phyloP scores from a whole-genome alignment of 2,888 invertebrate species.

The Chymomyza procnemis region DNA sequence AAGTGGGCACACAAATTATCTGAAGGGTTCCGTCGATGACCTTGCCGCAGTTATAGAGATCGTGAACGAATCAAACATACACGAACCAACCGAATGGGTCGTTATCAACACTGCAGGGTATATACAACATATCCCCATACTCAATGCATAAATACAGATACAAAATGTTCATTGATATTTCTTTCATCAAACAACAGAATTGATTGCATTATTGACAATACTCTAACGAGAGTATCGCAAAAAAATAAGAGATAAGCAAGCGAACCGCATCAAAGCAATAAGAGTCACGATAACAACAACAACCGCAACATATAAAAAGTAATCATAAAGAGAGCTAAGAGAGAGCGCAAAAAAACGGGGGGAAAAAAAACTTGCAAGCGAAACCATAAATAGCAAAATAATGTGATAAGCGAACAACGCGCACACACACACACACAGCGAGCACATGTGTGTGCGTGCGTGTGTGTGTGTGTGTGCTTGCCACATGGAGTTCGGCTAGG shows the following conservation, averaged over 20 bases:
- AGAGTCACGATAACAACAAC: constrained; percentile 27
- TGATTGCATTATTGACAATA: constrained; percentile 57
- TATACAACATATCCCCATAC: neutral
- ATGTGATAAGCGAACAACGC: constrained; percentile 57
- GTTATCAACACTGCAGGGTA: too few relatives aligned
- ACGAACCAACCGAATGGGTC: too few relatives aligned
- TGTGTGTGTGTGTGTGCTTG: neutral
- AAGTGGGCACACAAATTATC: too few relatives aligned
- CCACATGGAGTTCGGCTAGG: constrained; percentile 40
- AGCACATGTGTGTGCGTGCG: too few relatives aligned
- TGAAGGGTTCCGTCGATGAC: too few relatives aligned
- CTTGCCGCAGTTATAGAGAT: too few relatives aligned
- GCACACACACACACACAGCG: constrained; percentile 3
- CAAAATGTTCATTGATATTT: constrained; percentile 25
- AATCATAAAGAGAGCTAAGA: too few relatives aligned
- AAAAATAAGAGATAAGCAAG: constrained; percentile 41
- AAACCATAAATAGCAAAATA: constrained; percentile 64
- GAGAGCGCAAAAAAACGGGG: too few relatives aligned
- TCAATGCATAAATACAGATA: constrained; percentile 5
- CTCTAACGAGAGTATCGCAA: constrained; percentile 3
- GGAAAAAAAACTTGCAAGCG: constrained; percentile 46
- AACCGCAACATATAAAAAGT: constrained; percentile 22
- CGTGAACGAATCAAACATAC: too few relatives aligned
- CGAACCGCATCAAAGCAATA: constrained; percentile 23
- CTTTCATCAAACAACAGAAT: constrained; percentile 55